A percentile compares a stretch with the other conserved stretches of the same genome.
Evolutionary conservation across 2,888 invertebrate genomes (phyloP).

Genomic region (Agrotis clavis): DNA sequence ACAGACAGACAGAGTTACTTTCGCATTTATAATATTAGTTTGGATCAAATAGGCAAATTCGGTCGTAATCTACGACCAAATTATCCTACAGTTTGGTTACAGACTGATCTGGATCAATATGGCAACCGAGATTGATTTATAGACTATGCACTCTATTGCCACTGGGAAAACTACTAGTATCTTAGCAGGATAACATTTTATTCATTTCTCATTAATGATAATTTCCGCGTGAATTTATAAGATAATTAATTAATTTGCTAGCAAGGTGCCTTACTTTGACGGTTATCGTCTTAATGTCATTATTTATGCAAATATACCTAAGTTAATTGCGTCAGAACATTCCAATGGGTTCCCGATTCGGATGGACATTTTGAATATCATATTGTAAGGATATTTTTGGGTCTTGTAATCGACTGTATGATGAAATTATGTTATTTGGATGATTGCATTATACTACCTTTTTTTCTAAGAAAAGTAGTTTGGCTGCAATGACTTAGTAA

Average conservation of each 20-base stretch:
- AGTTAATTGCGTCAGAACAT: slow-evolving; percentile 72
- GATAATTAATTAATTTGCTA: slow-evolving; percentile 32
- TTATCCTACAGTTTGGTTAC: too few species aligned
- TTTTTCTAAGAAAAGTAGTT: too few species aligned
- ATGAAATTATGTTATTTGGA: background rate
- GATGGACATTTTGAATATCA: slow-evolving; percentile 73
- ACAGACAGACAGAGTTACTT: too few species aligned
- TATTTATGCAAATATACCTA: slow-evolving; percentile 25
- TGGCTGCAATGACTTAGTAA: too few species aligned
- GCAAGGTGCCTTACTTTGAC: slow-evolving; percentile 39
- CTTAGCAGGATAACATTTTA: too few species aligned
- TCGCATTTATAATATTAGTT: too few species aligned
- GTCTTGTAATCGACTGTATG: slow-evolving; percentile 57
- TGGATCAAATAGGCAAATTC: too few species aligned
- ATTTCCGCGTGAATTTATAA: slow-evolving; percentile 6
- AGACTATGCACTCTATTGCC: too few species aligned
- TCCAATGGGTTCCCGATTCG: slow-evolving; percentile 80
- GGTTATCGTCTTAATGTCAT: slow-evolving; percentile 24
- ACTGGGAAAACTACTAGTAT: too few species aligned
- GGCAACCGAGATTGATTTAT: too few species aligned
- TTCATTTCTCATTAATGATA: background rate
- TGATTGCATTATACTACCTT: background rate
- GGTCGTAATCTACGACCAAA: too few species aligned
- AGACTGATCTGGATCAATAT: too few species aligned
- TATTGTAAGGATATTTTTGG: slow-evolving; percentile 55